Evolutionary conservation across 2,797 vertebrate species (phyloP).

Genomic region (Hylomyscus alleni): DNA sequence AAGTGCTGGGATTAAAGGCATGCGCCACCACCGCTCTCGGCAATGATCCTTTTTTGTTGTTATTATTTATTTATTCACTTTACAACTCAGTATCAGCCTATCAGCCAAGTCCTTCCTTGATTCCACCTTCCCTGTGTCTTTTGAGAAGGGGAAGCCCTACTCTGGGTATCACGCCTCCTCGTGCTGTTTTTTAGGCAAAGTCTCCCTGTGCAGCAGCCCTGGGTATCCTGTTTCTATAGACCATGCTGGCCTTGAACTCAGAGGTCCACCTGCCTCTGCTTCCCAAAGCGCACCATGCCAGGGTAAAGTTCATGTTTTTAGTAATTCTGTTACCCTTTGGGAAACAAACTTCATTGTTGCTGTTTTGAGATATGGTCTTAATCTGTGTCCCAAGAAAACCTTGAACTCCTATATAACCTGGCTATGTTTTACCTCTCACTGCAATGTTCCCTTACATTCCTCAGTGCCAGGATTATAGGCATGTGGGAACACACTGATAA

Average conservation of each 20-base stretch:
- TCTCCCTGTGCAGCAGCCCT: not conserved
- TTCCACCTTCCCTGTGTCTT: not conserved
- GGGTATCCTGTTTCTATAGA: not conserved
- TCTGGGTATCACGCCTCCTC: not conserved
- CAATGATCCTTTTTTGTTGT: not conserved
- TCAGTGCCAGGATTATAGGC: not conserved
- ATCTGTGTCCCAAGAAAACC: not conserved
- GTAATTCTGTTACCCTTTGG: conserved; percentile 19
- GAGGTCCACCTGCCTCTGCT: not conserved
- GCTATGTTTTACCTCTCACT: not conserved
- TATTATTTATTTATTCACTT: not conserved
- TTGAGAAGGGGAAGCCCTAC: not conserved
- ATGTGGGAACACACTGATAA: not conserved
- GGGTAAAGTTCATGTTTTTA: not conserved
- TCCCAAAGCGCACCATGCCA: not conserved
- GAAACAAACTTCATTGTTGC: not conserved
- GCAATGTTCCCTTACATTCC: not conserved
- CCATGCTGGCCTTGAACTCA: not conserved
- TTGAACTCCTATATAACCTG: not conserved
- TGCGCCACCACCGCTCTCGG: too few species aligned
- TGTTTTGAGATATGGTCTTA: not conserved
- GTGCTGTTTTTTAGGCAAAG: not conserved
- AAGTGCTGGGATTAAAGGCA: too few species aligned
- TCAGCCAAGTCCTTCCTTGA: not conserved
- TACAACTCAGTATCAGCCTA: not conserved